Evolutionary conservation across 2,888 invertebrate genomes (phyloP).

Genomic region (Mactromeris polynyma): DNA sequence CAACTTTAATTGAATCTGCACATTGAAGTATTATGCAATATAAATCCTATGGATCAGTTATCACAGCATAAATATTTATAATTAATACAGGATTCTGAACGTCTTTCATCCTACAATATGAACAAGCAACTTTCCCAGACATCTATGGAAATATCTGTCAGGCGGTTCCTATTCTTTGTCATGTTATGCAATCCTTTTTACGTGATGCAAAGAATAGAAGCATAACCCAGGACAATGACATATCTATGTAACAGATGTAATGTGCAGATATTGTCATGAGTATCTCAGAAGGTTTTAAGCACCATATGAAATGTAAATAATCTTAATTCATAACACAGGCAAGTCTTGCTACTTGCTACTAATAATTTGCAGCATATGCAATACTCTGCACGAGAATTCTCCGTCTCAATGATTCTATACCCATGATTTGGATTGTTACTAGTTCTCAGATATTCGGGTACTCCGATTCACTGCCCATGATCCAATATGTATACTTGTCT

Average conservation of each 20-base stretch:
- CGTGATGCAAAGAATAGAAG: not conserved
- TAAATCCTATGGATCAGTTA: not conserved
- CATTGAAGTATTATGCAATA: not conserved
- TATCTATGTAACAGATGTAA: not conserved
- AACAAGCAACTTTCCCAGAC: not conserved
- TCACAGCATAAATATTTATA: not conserved
- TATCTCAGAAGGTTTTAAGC: not conserved
- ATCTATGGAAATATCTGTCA: not conserved
- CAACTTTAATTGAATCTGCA: not conserved
- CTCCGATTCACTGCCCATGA: too few relatives aligned
- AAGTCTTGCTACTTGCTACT: not conserved
- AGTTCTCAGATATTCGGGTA: too few relatives aligned
- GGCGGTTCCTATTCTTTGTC: not conserved
- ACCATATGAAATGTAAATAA: not conserved
- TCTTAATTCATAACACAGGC: not conserved
- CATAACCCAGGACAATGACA: not conserved
- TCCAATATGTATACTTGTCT: too few relatives aligned
- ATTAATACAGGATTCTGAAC: not conserved
- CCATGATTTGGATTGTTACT: too few relatives aligned
- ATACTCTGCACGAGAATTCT: not conserved
- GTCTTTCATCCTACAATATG: not conserved
- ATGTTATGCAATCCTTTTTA: not conserved
- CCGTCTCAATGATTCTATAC: not conserved
- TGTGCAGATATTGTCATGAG: not conserved
- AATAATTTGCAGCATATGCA: not conserved